phyloP scores from a whole-genome alignment of 2,797 vertebrate genomes.

The Lophius americanus region DNA sequence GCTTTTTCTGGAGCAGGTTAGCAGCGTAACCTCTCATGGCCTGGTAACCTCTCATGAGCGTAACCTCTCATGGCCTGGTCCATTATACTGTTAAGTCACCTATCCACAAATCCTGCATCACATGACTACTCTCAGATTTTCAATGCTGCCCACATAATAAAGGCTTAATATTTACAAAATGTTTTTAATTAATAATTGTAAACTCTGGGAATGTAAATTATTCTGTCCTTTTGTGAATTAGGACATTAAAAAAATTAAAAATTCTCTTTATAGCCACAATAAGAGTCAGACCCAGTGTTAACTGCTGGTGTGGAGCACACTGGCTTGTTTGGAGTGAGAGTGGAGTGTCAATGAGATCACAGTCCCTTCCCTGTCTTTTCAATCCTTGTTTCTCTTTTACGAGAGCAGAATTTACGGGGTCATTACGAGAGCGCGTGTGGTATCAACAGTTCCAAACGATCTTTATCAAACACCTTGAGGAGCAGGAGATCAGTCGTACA shows the following conservation, averaged over 20 bases:
- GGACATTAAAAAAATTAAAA: neutral
- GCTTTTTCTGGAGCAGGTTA: too few relatives aligned
- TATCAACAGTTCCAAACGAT: slow-evolving; percentile 72
- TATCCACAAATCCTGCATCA: too few relatives aligned
- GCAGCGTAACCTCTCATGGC: too few relatives aligned
- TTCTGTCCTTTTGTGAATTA: neutral
- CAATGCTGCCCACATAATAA: too few relatives aligned
- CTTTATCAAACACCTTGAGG: slow-evolving; percentile 67
- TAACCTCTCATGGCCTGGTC: too few relatives aligned
- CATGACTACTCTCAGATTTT: too few relatives aligned
- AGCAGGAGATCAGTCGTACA: slow-evolving; percentile 45
- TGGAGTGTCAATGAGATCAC: slow-evolving; percentile 65
- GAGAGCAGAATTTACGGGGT: slow-evolving; percentile 78
- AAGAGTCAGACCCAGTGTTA: slow-evolving; percentile 2
- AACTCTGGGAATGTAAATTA: neutral
- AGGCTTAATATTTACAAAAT: too few relatives aligned
- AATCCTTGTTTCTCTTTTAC: slow-evolving; percentile 63
- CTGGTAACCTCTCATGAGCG: too few relatives aligned
- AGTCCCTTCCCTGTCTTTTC: slow-evolving; percentile 46
- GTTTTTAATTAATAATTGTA: neutral
- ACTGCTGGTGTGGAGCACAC: slow-evolving; percentile 45
- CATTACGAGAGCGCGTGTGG: slow-evolving; percentile 75
- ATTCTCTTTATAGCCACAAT: neutral
- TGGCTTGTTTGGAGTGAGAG: slow-evolving; percentile 45
- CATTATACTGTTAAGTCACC: too few relatives aligned